Evolutionary conservation across 2,797 vertebrate species (phyloP).

Genomic region (Intellagama lesueurii): DNA sequence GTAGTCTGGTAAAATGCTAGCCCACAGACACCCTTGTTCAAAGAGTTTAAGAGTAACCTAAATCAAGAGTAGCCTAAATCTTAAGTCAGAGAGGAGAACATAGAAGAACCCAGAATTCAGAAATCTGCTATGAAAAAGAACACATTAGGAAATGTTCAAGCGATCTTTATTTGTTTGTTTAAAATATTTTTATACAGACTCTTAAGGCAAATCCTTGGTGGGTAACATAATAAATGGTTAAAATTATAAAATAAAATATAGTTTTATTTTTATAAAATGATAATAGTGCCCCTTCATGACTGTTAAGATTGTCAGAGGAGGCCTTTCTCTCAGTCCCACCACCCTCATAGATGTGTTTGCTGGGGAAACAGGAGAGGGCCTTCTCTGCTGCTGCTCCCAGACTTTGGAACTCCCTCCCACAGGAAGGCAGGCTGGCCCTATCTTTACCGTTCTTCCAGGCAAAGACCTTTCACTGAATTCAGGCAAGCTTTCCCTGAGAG

Average conservation of each 20-base stretch:
- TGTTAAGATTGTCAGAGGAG: no score
- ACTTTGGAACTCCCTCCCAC: no score
- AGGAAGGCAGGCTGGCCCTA: no score
- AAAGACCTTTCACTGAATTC: no score
- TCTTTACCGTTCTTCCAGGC: no score
- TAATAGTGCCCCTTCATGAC: no score
- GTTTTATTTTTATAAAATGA: neutral
- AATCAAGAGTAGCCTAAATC: neutral
- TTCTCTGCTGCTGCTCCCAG: no score
- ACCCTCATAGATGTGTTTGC: no score
- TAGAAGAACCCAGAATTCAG: neutral
- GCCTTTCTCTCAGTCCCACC: no score
- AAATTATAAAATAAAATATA: neutral
- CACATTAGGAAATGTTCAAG: neutral
- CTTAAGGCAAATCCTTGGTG: neutral
- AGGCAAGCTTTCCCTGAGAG: no score
- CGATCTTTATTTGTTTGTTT: neutral
- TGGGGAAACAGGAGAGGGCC: no score
- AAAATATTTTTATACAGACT: neutral
- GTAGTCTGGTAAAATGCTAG: conserved; percentile 14
- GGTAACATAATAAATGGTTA: neutral
- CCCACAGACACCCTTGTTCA: conserved; percentile 7
- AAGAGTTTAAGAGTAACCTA: neutral
- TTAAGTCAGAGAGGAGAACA: neutral
- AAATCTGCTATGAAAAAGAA: neutral